phyloP scores from a whole-genome alignment of 2,888 invertebrate species.

The Apantesis nais region DNA sequence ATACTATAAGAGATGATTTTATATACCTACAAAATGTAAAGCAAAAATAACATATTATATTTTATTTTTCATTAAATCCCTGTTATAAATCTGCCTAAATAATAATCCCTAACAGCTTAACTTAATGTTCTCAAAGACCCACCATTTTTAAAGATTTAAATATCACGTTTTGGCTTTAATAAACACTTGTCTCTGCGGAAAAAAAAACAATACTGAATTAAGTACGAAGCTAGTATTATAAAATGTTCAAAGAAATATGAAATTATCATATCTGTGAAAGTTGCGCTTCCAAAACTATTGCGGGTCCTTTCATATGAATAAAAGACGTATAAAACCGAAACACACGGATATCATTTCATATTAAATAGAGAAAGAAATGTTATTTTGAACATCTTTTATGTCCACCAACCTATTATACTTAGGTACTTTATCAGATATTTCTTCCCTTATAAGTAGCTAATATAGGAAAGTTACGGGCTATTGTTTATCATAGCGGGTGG shows the following conservation, averaged over 20 bases:
- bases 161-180: conserved; percentile 15
- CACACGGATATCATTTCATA: conserved; percentile 17
- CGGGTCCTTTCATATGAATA: conserved; percentile 15
- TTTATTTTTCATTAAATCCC: conserved; percentile 9
- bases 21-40: conserved; percentile 3
- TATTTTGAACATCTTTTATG: conserved; percentile 29
- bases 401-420: conserved; percentile 41
- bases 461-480: conserved; percentile 42
- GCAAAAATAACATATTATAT: neutral
- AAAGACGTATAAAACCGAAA: conserved; percentile 12
- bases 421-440: conserved; percentile 32
- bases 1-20: neutral
- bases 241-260: conserved; percentile 5
- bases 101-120: conserved; percentile 24
- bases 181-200: conserved; percentile 4
- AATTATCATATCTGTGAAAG: conserved; percentile 10
- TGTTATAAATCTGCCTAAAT: conserved; percentile 28
- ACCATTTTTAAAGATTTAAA: conserved; percentile 27
- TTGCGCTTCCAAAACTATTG: conserved; percentile 3
- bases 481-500: conserved; percentile 53
- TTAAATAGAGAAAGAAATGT: conserved; percentile 34
- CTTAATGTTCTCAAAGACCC: conserved; percentile 25
- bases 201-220: neutral
- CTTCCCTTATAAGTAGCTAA: conserved; percentile 39
- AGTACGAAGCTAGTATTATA: neutral